Percentiles rank a stretch among this genome's conserved stretches.
Evolutionary conservation across 1,140 invertebrate genomes (phyloP).

Genomic region (Papilio dardanus): DNA sequence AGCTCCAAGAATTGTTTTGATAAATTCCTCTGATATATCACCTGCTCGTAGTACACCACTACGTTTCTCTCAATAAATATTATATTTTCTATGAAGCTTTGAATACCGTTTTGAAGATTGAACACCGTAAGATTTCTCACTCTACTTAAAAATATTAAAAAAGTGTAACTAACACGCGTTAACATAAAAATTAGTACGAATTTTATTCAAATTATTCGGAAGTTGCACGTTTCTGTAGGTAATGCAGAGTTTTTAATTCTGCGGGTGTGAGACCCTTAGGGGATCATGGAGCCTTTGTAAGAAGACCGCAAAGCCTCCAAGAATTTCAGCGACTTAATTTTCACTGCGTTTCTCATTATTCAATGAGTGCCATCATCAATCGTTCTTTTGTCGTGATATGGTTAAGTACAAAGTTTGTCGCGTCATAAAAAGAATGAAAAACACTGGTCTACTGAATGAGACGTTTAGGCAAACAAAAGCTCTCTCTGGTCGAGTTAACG

Average conservation of each 20-base stretch:
- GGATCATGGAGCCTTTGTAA: no score
- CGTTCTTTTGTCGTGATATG: not conserved
- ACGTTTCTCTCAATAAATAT: not conserved
- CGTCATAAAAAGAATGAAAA: not conserved
- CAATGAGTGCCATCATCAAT: not conserved
- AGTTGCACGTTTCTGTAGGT: conserved; percentile 38
- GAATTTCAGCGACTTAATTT: not conserved
- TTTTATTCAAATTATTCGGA: conserved; percentile 10
- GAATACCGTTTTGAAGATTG: no score
- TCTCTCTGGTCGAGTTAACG: conserved; percentile 52
- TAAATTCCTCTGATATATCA: not conserved
- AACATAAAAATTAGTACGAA: not conserved
- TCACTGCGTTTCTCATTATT: not conserved
- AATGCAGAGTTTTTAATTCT: no score
- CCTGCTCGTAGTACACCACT: not conserved
- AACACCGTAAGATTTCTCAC: not conserved
- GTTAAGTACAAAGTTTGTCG: not conserved
- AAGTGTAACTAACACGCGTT: not conserved
- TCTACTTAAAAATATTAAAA: not conserved
- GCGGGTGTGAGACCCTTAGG: no score
- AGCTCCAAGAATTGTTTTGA: conserved; percentile 1
- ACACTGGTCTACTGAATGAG: conserved; percentile 44
- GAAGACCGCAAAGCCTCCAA: not conserved
- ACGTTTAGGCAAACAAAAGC: conserved; percentile 46
- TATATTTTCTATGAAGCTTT: no score